Percentiles rank a stretch among this genome's conserved stretches.
Evolutionary conservation across 2,888 invertebrate species (phyloP).

Genomic region (Drosophila neotestacea): DNA sequence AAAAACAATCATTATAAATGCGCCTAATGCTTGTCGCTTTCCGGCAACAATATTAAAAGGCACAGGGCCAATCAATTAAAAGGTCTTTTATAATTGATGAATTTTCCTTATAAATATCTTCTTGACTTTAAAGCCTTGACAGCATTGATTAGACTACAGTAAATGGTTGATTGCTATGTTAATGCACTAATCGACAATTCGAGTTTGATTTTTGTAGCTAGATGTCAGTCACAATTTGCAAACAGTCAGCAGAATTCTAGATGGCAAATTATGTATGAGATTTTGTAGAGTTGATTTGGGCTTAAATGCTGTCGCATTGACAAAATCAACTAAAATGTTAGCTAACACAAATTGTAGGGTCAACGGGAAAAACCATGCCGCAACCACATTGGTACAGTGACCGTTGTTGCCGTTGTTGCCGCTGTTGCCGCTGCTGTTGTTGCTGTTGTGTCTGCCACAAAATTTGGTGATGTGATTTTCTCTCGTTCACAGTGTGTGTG

Average conservation of each 20-base stretch:
- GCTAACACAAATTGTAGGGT: constrained; percentile 16
- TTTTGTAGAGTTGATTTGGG: constrained; percentile 1
- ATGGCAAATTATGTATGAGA: not conserved
- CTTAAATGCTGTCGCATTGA: constrained; percentile 1
- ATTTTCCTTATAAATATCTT: not conserved
- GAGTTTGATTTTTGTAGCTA: not conserved
- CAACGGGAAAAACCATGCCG: constrained; percentile 29
- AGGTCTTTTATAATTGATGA: constrained; percentile 5
- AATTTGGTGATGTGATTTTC: constrained; percentile 41
- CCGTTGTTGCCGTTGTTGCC: constrained; percentile 16
- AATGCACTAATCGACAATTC: constrained; percentile 1
- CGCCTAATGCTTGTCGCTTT: constrained; percentile 40
- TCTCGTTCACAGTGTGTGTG: constrained; percentile 25
- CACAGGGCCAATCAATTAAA: constrained; percentile 16
- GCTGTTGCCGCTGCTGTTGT: constrained; percentile 1
- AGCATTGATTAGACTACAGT: not conserved
- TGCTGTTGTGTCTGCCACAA: not conserved
- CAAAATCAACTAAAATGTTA: constrained; percentile 18
- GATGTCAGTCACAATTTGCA: constrained; percentile 21
- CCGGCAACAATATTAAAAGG: constrained; percentile 7
- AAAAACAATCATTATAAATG: constrained; percentile 37
- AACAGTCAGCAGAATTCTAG: not conserved
- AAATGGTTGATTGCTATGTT: not conserved
- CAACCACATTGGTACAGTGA: constrained; percentile 17
- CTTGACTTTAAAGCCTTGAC: not conserved